phyloP scores from a whole-genome alignment of 2,888 invertebrate species.

The Pheosia tremula region DNA sequence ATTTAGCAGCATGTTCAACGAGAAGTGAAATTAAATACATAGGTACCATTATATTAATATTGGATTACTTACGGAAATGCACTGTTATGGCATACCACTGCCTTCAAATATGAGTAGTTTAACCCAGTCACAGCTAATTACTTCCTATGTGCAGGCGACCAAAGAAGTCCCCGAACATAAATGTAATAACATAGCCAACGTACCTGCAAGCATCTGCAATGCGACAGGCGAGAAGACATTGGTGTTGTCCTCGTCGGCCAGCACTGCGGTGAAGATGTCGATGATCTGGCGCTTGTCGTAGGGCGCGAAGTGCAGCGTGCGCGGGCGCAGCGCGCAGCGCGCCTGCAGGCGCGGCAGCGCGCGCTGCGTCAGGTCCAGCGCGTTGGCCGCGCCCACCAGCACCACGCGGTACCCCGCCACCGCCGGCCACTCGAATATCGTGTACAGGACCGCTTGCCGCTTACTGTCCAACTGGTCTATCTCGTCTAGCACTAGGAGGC shows the following conservation, averaged over 20 bases:
- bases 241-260: conserved; percentile 88
- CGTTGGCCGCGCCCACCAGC: conserved; percentile 97
- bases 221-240: conserved; percentile 92
- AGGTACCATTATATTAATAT: no score
- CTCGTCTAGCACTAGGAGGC: conserved; percentile 95
- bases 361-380: conserved; percentile 96
- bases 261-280: conserved; percentile 91
- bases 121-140: no score
- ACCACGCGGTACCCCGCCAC: conserved; percentile 87
- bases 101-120: no score
- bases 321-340: conserved; percentile 88
- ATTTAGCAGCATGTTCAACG: no score
- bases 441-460: conserved; percentile 94
- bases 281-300: conserved; percentile 96
- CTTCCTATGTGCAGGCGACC: no score
- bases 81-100: no score
- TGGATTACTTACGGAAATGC: no score
- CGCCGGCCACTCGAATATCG: conserved; percentile 97
- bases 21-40: no score
- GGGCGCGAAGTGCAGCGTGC: conserved; percentile 94
- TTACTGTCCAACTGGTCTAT: conserved; percentile 96
- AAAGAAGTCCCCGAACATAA: no score
- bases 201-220: conserved; percentile 94
- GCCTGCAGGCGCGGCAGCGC: conserved; percentile 94
- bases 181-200: conserved; percentile 7